Conservation (phyloP, 2,888 invertebrate species). For the Brachypterus glaber region DNA sequence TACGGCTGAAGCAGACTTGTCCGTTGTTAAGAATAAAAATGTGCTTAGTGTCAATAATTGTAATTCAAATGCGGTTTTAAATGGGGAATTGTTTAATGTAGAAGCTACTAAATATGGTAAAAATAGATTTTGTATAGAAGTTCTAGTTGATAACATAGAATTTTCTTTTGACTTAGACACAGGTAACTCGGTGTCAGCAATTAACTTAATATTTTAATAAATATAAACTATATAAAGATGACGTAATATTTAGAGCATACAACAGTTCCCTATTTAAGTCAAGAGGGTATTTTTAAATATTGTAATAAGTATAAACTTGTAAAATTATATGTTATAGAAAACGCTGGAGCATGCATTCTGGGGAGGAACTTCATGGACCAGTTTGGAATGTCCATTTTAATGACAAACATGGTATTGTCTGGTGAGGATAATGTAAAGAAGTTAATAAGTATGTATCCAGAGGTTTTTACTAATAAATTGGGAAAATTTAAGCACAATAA, state of each 20-base stretch:
- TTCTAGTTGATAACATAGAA: slow-evolving; percentile 4
- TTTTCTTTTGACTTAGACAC: slow-evolving; percentile 11
- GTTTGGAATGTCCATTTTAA: no score
- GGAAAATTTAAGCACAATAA: neutral
- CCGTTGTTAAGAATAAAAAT: no score
- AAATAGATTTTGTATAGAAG: slow-evolving; percentile 6
- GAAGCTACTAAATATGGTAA: slow-evolving; percentile 4
- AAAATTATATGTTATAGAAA: neutral
- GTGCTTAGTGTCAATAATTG: no score
- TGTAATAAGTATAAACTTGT: neutral
- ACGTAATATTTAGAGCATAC: slow-evolving; percentile 12
- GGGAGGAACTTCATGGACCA: neutral
- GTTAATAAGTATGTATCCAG: neutral
- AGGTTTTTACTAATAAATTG: slow-evolving; percentile 2
- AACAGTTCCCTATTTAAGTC: slow-evolving; percentile 11
- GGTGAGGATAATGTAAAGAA: neutral
- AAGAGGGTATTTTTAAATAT: slow-evolving; percentile 2
- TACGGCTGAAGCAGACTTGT: no score
- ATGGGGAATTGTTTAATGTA: slow-evolving; percentile 10
- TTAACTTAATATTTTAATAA: slow-evolving; percentile 11
- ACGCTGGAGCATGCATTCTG: neutral
- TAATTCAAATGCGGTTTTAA: no score
- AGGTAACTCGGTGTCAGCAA: slow-evolving; percentile 13
- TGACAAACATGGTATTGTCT: neutral
- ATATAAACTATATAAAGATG: slow-evolving; percentile 8